Evolutionary conservation across 2,797 vertebrate species (phyloP).

Genomic region (Enteromius trimaculatus): DNA sequence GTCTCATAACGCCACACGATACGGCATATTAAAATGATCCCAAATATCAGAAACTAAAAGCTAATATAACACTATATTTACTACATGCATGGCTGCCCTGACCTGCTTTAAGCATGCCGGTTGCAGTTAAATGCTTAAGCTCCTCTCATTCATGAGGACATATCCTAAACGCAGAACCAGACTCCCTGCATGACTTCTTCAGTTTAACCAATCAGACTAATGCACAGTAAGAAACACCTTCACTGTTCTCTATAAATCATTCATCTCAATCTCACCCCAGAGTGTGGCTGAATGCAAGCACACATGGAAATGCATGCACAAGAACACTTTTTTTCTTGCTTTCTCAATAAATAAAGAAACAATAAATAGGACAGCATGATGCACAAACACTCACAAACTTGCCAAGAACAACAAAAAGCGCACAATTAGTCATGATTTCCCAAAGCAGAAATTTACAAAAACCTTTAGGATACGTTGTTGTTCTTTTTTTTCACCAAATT

Average conservation of each 20-base stretch:
- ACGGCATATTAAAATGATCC: not conserved
- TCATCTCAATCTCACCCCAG: constrained; percentile 61
- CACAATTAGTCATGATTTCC: not conserved
- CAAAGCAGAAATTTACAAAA: not conserved
- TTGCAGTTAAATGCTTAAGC: not conserved
- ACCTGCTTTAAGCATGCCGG: not conserved
- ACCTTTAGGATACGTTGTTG: not conserved
- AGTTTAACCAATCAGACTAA: constrained; percentile 52
- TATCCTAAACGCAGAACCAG: not conserved
- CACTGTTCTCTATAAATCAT: constrained; percentile 71
- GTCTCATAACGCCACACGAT: constrained; percentile 1
- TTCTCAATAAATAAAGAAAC: not conserved
- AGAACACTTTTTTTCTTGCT: not conserved
- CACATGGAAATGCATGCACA: not conserved
- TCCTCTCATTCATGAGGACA: constrained; percentile 10
- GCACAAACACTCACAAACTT: not conserved
- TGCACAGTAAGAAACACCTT: constrained; percentile 67
- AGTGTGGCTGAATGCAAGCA: not conserved
- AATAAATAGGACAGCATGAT: not conserved
- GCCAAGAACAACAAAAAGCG: not conserved
- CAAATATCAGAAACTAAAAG: not conserved
- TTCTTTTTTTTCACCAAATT: not conserved
- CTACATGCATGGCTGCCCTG: not conserved
- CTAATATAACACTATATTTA: constrained; percentile 7
- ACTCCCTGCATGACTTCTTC: constrained; percentile 4